Percentiles rank a stretch among this genome's conserved stretches.
These are phyloP conservation scores for Chrosomus eos DNA, from an alignment of 2,797 vertebrate genomes.

Conservation along the genomic window DNA sequence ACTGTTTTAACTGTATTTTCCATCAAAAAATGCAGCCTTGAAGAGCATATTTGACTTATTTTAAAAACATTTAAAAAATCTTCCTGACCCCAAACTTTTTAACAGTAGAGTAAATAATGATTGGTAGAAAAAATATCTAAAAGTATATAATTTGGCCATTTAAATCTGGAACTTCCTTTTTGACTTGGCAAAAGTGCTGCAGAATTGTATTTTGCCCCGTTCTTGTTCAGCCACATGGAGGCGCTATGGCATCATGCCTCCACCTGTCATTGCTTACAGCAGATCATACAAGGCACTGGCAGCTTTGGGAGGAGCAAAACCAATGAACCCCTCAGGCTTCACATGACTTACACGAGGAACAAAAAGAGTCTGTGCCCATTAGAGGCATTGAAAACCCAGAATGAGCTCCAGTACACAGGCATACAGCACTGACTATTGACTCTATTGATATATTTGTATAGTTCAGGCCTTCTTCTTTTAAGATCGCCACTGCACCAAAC, in stretches of 20 bases:
- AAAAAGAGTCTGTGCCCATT: slow-evolving; percentile 36
- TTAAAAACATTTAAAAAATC: too few relatives aligned
- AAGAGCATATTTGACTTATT: too few relatives aligned
- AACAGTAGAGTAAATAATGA: neutral
- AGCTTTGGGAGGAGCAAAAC: slow-evolving; percentile 31
- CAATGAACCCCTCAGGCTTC: slow-evolving; percentile 21
- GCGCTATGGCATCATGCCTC: slow-evolving; percentile 2
- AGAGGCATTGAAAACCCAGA: slow-evolving; percentile 1
- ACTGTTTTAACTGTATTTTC: too few relatives aligned
- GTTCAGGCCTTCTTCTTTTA: neutral
- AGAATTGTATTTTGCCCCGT: slow-evolving; percentile 1
- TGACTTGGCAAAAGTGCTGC: neutral
- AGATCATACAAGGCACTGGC: neutral
- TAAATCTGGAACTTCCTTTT: neutral
- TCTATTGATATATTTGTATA: neutral
- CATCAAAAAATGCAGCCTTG: neutral
- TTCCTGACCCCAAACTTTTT: neutral
- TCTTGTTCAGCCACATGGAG: slow-evolving; percentile 41
- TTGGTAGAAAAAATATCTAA: neutral
- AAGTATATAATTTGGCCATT: neutral
- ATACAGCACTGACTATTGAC: slow-evolving; percentile 16
- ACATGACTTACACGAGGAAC: slow-evolving; percentile 41
- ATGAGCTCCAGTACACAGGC: slow-evolving; percentile 1
- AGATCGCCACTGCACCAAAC: slow-evolving; percentile 1
- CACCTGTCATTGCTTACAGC: neutral